Evolutionary conservation across 2,888 invertebrate genomes (phyloP), one percentile per base, ranked within the genome.

Genomic region (Steinernema hermaphroditum): DNA sequence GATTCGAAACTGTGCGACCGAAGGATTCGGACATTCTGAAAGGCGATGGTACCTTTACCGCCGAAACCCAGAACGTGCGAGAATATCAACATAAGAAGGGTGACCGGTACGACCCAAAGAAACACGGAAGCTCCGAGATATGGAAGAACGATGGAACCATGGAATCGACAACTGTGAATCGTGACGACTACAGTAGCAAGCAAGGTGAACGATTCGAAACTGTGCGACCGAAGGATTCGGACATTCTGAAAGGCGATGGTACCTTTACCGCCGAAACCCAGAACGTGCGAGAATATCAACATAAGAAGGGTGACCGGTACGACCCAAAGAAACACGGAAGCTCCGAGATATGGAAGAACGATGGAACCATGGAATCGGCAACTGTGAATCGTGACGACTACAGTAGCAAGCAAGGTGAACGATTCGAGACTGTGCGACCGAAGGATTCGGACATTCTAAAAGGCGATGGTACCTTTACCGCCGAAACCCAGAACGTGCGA

Each of bases 41-140:
- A 1, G 44, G 68, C 19, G 69, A 69, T 32, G 72, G 72, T n/a
- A 14, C 69, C 41, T 72, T 72, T 37, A 46, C n/a, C n/a, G 43
- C 46, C 27, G 68, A 49, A 34, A 72, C 72, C 8, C 68, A 69
- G 2, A 43, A 69, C n/a, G 19, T 8, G 22, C 50, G 22, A 8
- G 50, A 16, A 22, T 50, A 16, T 19, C n/a, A 50, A 19, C 19
- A 22, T n/a, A 22, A 22, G 22, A 50, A 50, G 50, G 50, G 50
- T 12, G 43, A 41, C 9, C 8, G 43, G 16, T 41, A 9, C 43
- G 43, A 41, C 16, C 9, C 43, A 41, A 41, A 41, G 43, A 41
- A 41, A 41, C 43, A 8, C 9, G 9, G 16, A 14, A 41, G 43
- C 43, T 41, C 43, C 9, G 43, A 41, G 43, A 41, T 41, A 8